Base-by-base conservation (phyloP, 2,797 vertebrate genomes). In the Epinephelus awoara region DNA sequence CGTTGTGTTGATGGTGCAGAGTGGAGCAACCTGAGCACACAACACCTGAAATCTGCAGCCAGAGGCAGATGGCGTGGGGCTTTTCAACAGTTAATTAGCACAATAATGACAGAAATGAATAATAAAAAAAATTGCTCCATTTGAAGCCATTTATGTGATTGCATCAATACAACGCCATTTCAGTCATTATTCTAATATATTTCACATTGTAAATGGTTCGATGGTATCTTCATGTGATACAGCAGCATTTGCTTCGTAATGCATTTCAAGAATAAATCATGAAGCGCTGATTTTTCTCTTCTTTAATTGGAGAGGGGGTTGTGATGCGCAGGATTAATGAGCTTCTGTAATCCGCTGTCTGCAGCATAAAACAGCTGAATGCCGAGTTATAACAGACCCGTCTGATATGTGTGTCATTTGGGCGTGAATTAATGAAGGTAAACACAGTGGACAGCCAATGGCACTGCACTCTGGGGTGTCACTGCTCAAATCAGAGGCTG, bases 401-500 rank as follows among this genome's bases (percentile, higher is more conserved):
- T n/a, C 52, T 44, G 9, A 56, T 56, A 12, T 34, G 23, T 12
- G 67, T 56, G 42, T 51, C 40, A 9, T 47, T 42, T 67, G 17
- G n/a, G 25, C 6, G 1, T 50, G 40, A 51, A 67, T n/a, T 55
- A 62, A 69, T 62, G 27, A 69, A 77, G 27, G n/a, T 49, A 69
- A 69, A 62, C 38, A 63, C 50, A 69, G 50, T 13, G 61, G 11
- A 51, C 6, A 5, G 40, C 17, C 2, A 66, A 78, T 46, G 23
- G 11, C 38, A 19, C 3, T 1, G 4, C 8, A 11, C 17, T 46
- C 58, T n/a, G 19, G 9, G 27, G 3, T 18, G n/a, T 18, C 19
- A 5, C n/a, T 58, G 42, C 18, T 77, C 21, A 63, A 64, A 64
- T 29, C n/a, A 23, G 54, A 67, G 63, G 63, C 62, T 72, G 75